Evolutionary conservation across 2,888 invertebrate genomes (phyloP).

Genomic region (Melikaiella ostensackeni): DNA sequence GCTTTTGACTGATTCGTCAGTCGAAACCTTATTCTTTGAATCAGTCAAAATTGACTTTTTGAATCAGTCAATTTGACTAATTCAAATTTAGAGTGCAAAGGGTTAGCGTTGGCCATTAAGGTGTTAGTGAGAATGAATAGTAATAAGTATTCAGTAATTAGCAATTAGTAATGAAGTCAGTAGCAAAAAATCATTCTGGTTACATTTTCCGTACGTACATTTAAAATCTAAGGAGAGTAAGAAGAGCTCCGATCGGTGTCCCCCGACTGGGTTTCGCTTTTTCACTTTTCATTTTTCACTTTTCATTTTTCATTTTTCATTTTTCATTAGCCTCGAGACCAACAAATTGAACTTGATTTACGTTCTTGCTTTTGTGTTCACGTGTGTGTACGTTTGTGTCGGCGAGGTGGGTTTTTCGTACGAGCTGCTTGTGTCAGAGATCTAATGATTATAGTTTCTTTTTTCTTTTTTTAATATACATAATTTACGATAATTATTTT

Average conservation of each 20-base stretch:
- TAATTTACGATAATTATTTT: conserved; percentile 58
- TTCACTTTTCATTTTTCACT: not conserved
- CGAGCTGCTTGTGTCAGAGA: conserved; percentile 37
- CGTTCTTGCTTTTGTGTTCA: conserved; percentile 40
- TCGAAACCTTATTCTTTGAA: too few species aligned
- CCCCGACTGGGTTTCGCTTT: conserved; percentile 33
- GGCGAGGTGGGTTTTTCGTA: conserved; percentile 41
- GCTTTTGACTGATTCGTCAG: too few species aligned
- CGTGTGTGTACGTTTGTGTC: conserved; percentile 40
- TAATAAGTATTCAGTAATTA: conserved; percentile 49
- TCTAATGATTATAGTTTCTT: conserved; percentile 26
- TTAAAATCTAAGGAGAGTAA: conserved; percentile 34
- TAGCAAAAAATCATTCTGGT: conserved; percentile 4
- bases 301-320: not conserved
- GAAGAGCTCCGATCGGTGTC: conserved; percentile 32
- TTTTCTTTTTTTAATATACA: not conserved
- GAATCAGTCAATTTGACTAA: too few species aligned
- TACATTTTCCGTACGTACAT: conserved; percentile 34
- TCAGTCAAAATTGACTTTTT: too few species aligned
- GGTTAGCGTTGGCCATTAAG: conserved; percentile 64
- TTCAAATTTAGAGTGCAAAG: not conserved
- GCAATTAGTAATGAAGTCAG: not conserved
- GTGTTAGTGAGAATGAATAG: conserved; percentile 65
- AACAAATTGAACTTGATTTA: conserved; percentile 26
- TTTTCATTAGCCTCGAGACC: conserved; percentile 26